These are phyloP conservation scores for Epirrita christyi DNA, from an alignment of 2,888 invertebrate species.

Conservation along the genomic window DNA sequence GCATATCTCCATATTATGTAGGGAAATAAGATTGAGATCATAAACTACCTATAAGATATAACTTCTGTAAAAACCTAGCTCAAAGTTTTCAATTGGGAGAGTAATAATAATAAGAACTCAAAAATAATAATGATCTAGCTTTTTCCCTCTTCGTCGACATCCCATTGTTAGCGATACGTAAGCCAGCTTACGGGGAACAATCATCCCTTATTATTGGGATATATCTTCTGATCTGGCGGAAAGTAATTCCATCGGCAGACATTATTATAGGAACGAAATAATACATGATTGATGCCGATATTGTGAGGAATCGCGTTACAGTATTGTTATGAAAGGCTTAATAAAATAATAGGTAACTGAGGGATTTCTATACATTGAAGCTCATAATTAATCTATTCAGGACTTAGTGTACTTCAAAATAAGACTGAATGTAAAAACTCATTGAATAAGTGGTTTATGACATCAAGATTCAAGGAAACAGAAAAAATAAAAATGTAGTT, in stretches of 20 bases:
- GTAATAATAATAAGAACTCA: not conserved
- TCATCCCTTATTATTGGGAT: slow-evolving; percentile 52
- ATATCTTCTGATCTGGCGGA: slow-evolving; percentile 41
- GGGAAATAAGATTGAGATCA: no score
- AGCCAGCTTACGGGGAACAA: slow-evolving; percentile 51
- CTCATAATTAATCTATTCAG: no score
- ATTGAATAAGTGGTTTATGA: no score
- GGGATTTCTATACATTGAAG: no score
- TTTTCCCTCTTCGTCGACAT: not conserved
- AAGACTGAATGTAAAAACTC: no score
- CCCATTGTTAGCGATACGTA: slow-evolving; percentile 44
- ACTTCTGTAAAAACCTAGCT: no score
- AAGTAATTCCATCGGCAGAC: slow-evolving; percentile 47
- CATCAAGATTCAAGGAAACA: no score
- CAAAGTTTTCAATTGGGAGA: no score
- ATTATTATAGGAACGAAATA: slow-evolving; percentile 43
- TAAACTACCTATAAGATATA: no score
- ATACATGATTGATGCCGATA: slow-evolving; percentile 45
- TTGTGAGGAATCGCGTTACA: slow-evolving; percentile 28
- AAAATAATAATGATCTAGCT: slow-evolving; percentile 8
- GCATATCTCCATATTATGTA: no score
- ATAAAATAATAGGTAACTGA: not conserved
- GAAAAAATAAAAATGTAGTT: no score
- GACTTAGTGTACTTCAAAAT: no score
- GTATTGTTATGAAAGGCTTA: slow-evolving; percentile 10